phyloP scores from a whole-genome alignment of 2,888 invertebrate genomes.

The Oconnorella tubifera region DNA sequence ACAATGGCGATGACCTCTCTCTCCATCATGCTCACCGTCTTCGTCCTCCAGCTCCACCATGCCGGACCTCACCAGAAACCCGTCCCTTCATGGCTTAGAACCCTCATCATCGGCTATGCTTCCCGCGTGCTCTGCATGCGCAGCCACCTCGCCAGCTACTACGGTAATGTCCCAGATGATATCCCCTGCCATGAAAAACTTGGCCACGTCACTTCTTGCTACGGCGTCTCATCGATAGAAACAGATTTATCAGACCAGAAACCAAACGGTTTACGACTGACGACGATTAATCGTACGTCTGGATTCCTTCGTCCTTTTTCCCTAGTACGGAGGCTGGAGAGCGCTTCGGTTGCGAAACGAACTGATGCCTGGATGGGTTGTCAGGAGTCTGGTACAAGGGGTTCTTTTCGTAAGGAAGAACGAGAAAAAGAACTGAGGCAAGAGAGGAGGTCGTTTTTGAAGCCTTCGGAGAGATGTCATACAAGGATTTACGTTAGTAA shows the following conservation, averaged over 20 bases:
- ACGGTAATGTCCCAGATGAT: slow-evolving; percentile 18
- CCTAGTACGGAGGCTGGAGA: too few relatives aligned
- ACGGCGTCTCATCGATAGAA: not conserved
- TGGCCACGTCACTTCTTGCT: not conserved
- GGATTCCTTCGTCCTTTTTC: not conserved
- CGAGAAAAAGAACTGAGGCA: not conserved
- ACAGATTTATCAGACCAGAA: not conserved
- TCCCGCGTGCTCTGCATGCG: slow-evolving; percentile 50
- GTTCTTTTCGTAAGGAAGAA: too few relatives aligned
- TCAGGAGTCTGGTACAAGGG: not conserved
- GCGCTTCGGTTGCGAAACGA: not conserved
- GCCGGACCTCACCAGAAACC: slow-evolving; percentile 51
- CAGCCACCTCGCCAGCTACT: slow-evolving; percentile 26
- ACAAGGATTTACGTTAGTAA: slow-evolving; percentile 44
- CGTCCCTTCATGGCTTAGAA: slow-evolving; percentile 53
- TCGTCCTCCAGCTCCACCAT: slow-evolving; percentile 58
- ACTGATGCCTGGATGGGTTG: not conserved
- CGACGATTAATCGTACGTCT: not conserved
- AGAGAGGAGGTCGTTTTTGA: not conserved
- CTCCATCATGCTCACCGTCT: slow-evolving; percentile 57
- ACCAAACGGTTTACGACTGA: not conserved
- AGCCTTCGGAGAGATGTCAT: not conserved
- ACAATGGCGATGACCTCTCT: slow-evolving; percentile 58
- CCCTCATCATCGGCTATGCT: slow-evolving; percentile 49
- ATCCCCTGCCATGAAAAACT: not conserved